These are phyloP conservation scores for Agrochola lychnidis DNA, from an alignment of 2,888 invertebrate species.

Conservation along the genomic window DNA sequence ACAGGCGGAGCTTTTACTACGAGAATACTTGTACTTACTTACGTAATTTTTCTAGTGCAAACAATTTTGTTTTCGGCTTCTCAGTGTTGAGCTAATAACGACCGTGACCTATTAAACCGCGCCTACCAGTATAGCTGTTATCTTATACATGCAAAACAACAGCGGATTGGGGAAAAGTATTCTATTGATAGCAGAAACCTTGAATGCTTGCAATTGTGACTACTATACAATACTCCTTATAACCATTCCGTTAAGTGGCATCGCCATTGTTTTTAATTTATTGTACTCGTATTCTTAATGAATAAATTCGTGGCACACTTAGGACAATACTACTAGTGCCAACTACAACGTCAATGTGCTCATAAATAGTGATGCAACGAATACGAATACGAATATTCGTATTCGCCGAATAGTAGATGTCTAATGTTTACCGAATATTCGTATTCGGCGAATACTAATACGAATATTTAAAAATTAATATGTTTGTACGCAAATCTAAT, in stretches of 20 bases:
- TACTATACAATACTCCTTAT: neutral
- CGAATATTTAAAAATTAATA: too few relatives aligned
- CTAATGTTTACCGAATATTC: too few relatives aligned
- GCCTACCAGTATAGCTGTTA: slow-evolving; percentile 1
- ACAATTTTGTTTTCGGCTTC: neutral
- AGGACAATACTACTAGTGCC: neutral
- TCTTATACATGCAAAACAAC: neutral
- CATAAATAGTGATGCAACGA: too few relatives aligned
- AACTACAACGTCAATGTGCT: slow-evolving; percentile 1
- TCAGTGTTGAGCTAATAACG: slow-evolving; percentile 3
- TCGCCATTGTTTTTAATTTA: slow-evolving; percentile 13
- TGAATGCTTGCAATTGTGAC: neutral
- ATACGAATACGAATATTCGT: too few relatives aligned
- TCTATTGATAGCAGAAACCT: slow-evolving; percentile 5
- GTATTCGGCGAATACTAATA: too few relatives aligned
- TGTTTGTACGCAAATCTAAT: too few relatives aligned
- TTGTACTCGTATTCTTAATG: neutral
- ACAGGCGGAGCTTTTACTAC: slow-evolving; percentile 50
- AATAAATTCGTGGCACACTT: neutral
- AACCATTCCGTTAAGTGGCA: slow-evolving; percentile 18
- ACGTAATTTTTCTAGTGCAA: neutral
- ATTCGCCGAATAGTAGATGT: too few relatives aligned
- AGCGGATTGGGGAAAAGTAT: neutral
- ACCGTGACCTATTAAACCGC: slow-evolving; percentile 37
- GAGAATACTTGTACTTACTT: neutral